These are phyloP conservation scores for Meta bourneti DNA, from an alignment of 2,888 invertebrate species.

Conservation along the genomic window DNA sequence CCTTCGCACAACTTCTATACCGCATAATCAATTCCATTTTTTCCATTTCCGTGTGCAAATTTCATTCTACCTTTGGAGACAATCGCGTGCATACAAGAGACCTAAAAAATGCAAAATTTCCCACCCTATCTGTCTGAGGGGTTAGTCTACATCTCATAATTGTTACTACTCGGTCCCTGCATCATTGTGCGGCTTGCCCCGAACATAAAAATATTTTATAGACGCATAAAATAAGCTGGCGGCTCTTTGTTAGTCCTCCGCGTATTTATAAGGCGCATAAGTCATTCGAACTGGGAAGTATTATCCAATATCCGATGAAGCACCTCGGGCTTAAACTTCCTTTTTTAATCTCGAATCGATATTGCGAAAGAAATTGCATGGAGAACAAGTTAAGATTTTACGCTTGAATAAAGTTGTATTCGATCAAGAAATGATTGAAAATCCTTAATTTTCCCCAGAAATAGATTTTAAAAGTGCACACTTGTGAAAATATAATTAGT, in stretches of 20 bases:
- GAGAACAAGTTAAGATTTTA: not conserved
- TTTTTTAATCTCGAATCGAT: too few relatives aligned
- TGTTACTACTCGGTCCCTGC: not conserved
- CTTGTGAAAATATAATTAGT: too few relatives aligned
- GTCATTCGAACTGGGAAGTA: not conserved
- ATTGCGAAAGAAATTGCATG: too few relatives aligned
- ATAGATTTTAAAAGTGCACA: too few relatives aligned
- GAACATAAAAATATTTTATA: constrained; percentile 61
- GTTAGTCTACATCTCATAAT: not conserved
- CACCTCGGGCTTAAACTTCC: not conserved
- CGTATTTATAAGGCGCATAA: not conserved
- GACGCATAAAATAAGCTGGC: constrained; percentile 45
- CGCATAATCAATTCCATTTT: not conserved
- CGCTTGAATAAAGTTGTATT: not conserved
- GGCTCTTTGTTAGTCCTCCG: constrained; percentile 8
- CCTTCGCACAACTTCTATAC: not conserved
- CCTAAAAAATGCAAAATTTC: constrained; percentile 49
- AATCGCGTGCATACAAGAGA: not conserved
- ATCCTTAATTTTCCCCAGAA: too few relatives aligned
- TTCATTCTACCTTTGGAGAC: constrained; percentile 1
- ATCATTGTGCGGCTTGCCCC: not conserved
- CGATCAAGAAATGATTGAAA: not conserved
- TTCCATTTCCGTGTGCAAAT: constrained; percentile 1
- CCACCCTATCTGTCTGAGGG: not conserved
- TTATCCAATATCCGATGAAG: not conserved